Base-by-base conservation (phyloP, 2,888 invertebrate species). In the Latrodectus elegans region DNA sequence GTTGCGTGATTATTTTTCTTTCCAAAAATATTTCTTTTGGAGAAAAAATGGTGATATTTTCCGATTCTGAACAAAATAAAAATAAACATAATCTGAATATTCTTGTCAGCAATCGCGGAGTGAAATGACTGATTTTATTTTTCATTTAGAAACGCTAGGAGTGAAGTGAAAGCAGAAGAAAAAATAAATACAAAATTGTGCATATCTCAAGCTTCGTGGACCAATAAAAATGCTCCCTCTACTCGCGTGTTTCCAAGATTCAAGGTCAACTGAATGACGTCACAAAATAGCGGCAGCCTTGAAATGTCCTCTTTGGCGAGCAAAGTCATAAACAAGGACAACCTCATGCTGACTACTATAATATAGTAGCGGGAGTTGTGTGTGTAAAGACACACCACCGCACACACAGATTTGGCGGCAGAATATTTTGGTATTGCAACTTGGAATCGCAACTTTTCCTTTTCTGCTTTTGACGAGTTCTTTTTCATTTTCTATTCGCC, bases 261-360 rank as follows among this genome's bases (percentile, higher is more conserved):
- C 86, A 87, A 87, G 86, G 86, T 87, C 81, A 87, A n/a, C 71
- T 55, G 10, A 38, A 76, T 87, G 86, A 87, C 86, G 86, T 87
- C 86, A 87, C 77, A 80, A 87, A 81, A 80, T 15, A 80, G 76
- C 86, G 76, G 65, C 81, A 87, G 80, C 81, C 86, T 87, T 87
- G 86, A 81, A 83, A 77, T 81, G 86, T 68, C 84, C 84, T 84
- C 78, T 87, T 87, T 78, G 12, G 73, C 77, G 81, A 77, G 76
- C 86, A 81, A 87, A 87, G 86, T 87, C 86, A 87, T 68, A 87
- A 87, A 87, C 86, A 87, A 87, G 86, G 81, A 81, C 86, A 86
- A 65, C 55, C 60, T 17, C 85, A 79, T 60, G 85, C 74, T 38
- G 67, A 52, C 70, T 68, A 55, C 73, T 60, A 60, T 60, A 60